Evolutionary conservation across 2,797 vertebrate species (phyloP).

Genomic region (Pseudochromis fuscus): DNA sequence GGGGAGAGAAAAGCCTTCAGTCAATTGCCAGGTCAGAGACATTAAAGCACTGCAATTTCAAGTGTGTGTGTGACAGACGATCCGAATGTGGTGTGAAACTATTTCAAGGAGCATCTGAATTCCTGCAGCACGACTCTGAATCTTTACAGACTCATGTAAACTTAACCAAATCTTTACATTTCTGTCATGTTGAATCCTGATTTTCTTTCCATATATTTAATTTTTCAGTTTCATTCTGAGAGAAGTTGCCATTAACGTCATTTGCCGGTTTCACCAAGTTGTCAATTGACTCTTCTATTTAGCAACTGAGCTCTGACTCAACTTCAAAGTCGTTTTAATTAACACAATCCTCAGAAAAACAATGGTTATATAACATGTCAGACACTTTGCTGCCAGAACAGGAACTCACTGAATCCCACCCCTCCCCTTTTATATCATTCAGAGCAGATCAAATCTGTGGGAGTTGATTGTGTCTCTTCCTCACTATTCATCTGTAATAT

Average conservation of each 20-base stretch:
- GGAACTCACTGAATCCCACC: conserved; percentile 40
- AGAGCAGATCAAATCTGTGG: conserved; percentile 10
- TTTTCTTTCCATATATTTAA: neutral
- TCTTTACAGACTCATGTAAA: neutral
- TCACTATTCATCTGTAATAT: neutral
- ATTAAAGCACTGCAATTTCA: conserved; percentile 29
- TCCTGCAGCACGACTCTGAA: neutral
- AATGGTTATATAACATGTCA: conserved; percentile 54
- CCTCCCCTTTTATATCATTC: conserved; percentile 9
- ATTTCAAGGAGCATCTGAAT: conserved; percentile 20
- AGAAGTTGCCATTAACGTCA: neutral
- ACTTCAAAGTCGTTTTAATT: conserved; percentile 69
- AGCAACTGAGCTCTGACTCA: conserved; percentile 47
- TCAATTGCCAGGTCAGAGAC: conserved; percentile 34
- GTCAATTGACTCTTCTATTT: conserved; percentile 54
- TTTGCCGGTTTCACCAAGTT: conserved; percentile 39
- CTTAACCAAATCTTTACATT: too few species aligned
- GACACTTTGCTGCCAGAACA: conserved; percentile 44
- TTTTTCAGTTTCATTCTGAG: conserved; percentile 4
- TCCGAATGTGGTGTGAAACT: conserved; percentile 38
- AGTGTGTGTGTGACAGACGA: conserved; percentile 23
- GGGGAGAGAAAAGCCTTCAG: neutral
- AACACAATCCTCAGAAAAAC: conserved; percentile 53
- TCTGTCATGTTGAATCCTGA: too few species aligned
- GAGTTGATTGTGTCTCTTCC: neutral